Base-by-base conservation (phyloP, 2,888 invertebrate genomes). In the Cancer borealis region DNA sequence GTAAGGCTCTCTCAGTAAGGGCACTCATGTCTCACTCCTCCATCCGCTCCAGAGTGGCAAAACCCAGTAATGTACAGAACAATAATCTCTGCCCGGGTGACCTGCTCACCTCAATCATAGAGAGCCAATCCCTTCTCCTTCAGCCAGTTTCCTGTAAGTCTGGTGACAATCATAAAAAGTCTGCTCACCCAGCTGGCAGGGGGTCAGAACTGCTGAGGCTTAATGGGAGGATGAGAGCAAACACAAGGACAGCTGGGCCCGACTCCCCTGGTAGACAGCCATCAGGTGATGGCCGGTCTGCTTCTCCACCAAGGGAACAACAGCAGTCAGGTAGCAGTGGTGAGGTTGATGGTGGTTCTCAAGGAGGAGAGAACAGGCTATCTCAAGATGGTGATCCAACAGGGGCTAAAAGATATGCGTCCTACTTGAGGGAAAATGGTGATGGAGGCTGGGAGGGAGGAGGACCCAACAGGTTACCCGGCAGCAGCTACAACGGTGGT, bases 21-120 rank as follows among this genome's bases (percentile, higher is more conserved):
- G 92, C 92, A 46, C 87, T 92, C 26, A 91, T 94, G 94, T 94
- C 94, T 88, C 94, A 94, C 91, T 79, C 94, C 21, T 94, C 94
- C 26, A 39, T 94, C 14, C 49, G 47, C 54, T 45, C 79, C 21
- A n/a, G 92, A 84, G 0, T 87, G n/a, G 60, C 45, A 17, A 92
- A 91, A 47, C 90, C 92, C 17, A 47, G 14, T 17, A 79, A 45
- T 26, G 30, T 90, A 39, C 90, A 90, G 60, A 91, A 84, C n/a
- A 39, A 21, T 47, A 54, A 26, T n/a, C 10, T n/a, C 79, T 88
- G 26, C 88, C 88, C 88, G n/a, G 79, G 89, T 95, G 96, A 96
- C 95, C 92, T 96, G 46, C 96, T 96, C 92, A 96, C 96, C 84
- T 96, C 96, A 84, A 96, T 96, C 79, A 96, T 96, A 96, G 96